These are phyloP conservation scores for Xestia rhomboidea DNA, from an alignment of 2,888 invertebrate genomes.

Conservation along the genomic window DNA sequence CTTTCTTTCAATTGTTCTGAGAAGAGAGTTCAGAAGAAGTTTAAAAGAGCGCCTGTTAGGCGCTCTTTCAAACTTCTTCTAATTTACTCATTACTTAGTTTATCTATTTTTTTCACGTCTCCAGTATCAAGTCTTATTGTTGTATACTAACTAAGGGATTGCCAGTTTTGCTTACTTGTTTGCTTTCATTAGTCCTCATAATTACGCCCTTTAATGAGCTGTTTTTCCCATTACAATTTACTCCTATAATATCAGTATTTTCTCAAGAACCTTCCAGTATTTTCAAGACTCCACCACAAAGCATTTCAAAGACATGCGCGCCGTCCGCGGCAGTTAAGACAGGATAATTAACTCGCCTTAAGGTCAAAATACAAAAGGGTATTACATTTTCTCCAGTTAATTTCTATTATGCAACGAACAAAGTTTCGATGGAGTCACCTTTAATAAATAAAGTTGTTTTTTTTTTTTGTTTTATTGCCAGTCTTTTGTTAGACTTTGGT, in stretches of 20 bases:
- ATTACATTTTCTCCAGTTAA: slow-evolving; percentile 40
- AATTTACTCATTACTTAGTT: too few relatives aligned
- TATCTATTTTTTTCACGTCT: too few relatives aligned
- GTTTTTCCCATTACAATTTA: not conserved
- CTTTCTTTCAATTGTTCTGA: too few relatives aligned
- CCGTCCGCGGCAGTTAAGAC: slow-evolving; percentile 38
- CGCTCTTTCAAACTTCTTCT: too few relatives aligned
- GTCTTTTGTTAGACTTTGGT: slow-evolving; percentile 17
- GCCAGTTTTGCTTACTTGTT: not conserved
- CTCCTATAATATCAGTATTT: slow-evolving; percentile 27
- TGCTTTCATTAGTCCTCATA: not conserved
- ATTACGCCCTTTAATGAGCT: not conserved
- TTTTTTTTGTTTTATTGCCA: slow-evolving; percentile 18
- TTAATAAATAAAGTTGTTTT: not conserved
- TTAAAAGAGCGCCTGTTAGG: too few relatives aligned
- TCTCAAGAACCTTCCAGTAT: slow-evolving; percentile 15
- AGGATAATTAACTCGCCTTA: slow-evolving; percentile 57
- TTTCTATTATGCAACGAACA: slow-evolving; percentile 37
- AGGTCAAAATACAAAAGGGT: slow-evolving; percentile 54
- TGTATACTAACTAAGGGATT: too few relatives aligned
- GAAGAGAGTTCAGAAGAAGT: too few relatives aligned
- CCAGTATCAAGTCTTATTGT: too few relatives aligned
- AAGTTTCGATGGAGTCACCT: not conserved
- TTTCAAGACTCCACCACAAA: slow-evolving; percentile 35
- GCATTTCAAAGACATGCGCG: slow-evolving; percentile 50